phyloP scores from a whole-genome alignment of 2,888 invertebrate species.

The Melieria omissa region DNA sequence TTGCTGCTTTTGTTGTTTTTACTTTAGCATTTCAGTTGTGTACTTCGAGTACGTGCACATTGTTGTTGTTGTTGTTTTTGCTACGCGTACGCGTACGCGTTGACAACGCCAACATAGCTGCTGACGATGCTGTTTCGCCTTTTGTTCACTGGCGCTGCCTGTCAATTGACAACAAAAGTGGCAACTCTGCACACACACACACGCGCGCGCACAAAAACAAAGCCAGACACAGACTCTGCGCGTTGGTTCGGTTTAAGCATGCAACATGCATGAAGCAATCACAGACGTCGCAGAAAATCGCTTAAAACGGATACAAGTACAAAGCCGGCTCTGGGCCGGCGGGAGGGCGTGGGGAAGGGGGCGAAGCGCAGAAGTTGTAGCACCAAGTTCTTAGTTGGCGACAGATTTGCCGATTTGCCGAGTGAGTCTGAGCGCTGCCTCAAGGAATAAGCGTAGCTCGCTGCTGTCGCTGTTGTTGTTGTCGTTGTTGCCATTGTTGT shows the following conservation, averaged over 20 bases:
- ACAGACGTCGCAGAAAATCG: conserved; percentile 14
- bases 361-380: too few species aligned
- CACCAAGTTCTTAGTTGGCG: background rate
- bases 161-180: conserved; percentile 24
- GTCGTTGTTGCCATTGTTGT: too few species aligned
- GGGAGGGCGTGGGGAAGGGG: too few species aligned
- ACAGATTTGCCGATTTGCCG: background rate
- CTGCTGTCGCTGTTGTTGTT: background rate
- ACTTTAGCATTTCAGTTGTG: background rate
- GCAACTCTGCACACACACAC: background rate
- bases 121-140: background rate
- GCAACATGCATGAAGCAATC: background rate
- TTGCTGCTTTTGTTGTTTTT: background rate
- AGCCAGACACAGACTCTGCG: too few species aligned
- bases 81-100: background rate
- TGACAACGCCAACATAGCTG: background rate
- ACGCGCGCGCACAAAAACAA: background rate
- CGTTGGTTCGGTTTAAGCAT: too few species aligned
- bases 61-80: background rate
- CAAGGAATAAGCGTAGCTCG: background rate
- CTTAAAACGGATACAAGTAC: too few species aligned
- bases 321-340: too few species aligned
- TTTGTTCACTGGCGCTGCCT: background rate
- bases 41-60: background rate
- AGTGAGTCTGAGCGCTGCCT: background rate